phyloP scores from a whole-genome alignment of 2,113 vertebrate species.

The Agapornis roseicollis region DNA sequence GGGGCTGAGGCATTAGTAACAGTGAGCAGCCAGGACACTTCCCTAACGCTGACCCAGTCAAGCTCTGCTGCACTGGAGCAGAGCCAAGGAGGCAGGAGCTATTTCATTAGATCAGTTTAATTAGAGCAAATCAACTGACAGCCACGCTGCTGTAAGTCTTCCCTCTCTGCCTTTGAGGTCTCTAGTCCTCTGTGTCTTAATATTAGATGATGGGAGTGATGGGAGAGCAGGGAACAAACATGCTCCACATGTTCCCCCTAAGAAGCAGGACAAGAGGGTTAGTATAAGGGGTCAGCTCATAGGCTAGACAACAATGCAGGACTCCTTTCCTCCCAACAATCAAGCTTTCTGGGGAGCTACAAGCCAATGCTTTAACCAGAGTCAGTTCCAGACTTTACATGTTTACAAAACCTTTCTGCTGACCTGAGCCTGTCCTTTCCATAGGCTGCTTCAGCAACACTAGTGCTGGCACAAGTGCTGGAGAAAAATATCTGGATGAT shows the following conservation, averaged over 20 bases:
- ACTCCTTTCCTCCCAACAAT: fast-evolving
- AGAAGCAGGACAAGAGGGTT: not conserved
- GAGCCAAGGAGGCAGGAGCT: conserved; percentile 15
- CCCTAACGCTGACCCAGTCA: conserved; percentile 15
- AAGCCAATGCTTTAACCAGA: not conserved
- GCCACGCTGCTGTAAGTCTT: not conserved
- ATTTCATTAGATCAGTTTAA: conserved; percentile 54
- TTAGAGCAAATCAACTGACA: conserved; percentile 45
- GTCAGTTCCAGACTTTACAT: not conserved
- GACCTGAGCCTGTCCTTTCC: not conserved
- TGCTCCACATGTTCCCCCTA: not conserved
- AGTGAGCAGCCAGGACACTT: not conserved
- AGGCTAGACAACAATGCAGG: fast-evolving
- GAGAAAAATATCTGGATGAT: not conserved
- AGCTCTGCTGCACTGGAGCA: not conserved
- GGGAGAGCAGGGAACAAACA: not conserved
- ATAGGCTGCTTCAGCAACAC: not conserved
- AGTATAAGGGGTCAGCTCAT: not conserved
- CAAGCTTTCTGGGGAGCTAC: not conserved
- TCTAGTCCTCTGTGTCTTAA: not conserved
- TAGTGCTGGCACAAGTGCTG: not conserved
- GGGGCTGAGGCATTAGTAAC: not conserved
- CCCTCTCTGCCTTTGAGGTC: not conserved
- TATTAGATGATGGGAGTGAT: not conserved
- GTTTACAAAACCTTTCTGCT: not conserved